phyloP scores from a whole-genome alignment of 2,888 invertebrate species.

The Eupithecia abbreviata region DNA sequence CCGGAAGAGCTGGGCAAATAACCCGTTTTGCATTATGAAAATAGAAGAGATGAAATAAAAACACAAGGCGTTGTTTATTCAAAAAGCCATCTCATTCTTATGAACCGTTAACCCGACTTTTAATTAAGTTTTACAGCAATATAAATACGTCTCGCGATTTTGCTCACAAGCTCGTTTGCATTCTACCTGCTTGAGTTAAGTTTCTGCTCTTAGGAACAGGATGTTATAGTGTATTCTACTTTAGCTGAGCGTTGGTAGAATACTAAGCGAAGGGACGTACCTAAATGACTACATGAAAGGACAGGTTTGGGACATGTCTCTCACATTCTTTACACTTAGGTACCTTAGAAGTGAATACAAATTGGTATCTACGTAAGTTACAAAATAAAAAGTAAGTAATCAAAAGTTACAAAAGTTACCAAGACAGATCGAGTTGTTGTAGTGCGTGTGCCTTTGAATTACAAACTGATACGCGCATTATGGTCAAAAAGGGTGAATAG shows the following conservation, averaged over 20 bases:
- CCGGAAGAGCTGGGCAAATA: constrained; percentile 71
- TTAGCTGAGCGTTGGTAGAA: constrained; percentile 28
- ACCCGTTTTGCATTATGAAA: constrained; percentile 73
- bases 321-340: constrained; percentile 31
- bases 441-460: background rate
- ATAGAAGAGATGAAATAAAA: constrained; percentile 67
- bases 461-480: background rate
- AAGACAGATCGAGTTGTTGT: background rate
- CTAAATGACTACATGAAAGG: constrained; percentile 25
- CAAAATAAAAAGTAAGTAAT: background rate
- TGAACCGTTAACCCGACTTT: constrained; percentile 52
- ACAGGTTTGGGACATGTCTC: constrained; percentile 26
- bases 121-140: constrained; percentile 56
- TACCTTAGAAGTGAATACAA: constrained; percentile 21
- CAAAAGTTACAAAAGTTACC: background rate
- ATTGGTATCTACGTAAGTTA: constrained; percentile 4
- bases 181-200: constrained; percentile 37
- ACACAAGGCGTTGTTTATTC: constrained; percentile 56
- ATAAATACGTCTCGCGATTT: constrained; percentile 37
- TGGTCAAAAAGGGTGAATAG: background rate
- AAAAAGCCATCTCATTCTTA: constrained; percentile 55
- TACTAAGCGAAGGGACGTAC: constrained; percentile 33
- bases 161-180: constrained; percentile 32
- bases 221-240: constrained; percentile 38
- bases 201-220: constrained; percentile 31